These are phyloP conservation scores for Onychomys torridus DNA, from an alignment of 2,797 vertebrate species.

Conservation along the genomic window DNA sequence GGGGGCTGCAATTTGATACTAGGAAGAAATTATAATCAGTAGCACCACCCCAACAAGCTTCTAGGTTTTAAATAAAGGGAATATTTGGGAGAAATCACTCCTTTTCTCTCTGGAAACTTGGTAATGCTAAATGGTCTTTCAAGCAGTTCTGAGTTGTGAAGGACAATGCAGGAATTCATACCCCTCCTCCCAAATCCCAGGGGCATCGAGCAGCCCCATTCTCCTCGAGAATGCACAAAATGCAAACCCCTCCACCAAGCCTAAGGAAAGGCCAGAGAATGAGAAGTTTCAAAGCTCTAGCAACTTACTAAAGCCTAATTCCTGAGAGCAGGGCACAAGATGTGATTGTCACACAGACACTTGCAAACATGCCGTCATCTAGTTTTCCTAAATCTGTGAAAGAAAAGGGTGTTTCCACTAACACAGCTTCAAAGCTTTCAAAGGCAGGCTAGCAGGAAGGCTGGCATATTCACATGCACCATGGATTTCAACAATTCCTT, in stretches of 20 bases:
- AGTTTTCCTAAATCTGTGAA: background rate
- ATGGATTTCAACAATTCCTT: constrained; percentile 45
- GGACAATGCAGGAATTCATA: constrained; percentile 26
- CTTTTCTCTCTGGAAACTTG: constrained; percentile 48
- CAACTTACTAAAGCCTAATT: constrained; percentile 17
- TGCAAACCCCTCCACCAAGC: background rate
- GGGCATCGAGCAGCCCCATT: constrained; percentile 7
- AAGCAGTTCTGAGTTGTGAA: constrained; percentile 36
- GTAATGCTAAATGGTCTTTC: constrained; percentile 23
- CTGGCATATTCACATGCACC: background rate
- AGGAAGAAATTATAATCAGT: constrained; percentile 58
- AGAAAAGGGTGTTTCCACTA: constrained; percentile 16
- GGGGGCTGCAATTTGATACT: background rate
- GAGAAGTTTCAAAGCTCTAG: constrained; percentile 45
- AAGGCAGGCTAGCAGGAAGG: background rate
- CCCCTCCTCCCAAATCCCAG: background rate
- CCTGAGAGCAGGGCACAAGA: constrained; percentile 42
- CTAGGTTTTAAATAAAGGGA: constrained; percentile 51
- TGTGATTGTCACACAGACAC: background rate
- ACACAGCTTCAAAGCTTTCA: background rate
- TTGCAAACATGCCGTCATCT: background rate
- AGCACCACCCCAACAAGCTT: background rate
- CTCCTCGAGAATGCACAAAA: background rate
- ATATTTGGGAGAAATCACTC: background rate
- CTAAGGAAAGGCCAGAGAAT: constrained; percentile 50